These are phyloP conservation scores for Lepisosteus osseus DNA, from an alignment of 2,113 vertebrate genomes.

Conservation along the genomic window DNA sequence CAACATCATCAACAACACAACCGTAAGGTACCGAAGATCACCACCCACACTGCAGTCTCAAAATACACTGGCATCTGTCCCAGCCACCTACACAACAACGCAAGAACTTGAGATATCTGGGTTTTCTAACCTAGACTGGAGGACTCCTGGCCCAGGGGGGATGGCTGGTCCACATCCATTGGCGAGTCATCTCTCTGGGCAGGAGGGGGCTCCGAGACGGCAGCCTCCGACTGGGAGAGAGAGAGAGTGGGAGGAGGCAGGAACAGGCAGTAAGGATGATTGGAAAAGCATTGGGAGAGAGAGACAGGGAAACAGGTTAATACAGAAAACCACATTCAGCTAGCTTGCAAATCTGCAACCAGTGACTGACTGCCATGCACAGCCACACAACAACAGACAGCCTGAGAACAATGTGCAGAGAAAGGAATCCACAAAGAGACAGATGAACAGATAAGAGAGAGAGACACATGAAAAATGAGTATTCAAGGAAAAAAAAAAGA, in stretches of 20 bases:
- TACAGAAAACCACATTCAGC: neutral
- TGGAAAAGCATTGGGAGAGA: slow-evolving; percentile 3
- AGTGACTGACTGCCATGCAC: slow-evolving; percentile 40
- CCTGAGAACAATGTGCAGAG: neutral
- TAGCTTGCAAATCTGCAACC: neutral
- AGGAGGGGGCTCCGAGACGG: slow-evolving; percentile 68
- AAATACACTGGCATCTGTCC: too few species aligned
- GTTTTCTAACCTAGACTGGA: slow-evolving; percentile 69
- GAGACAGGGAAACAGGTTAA: slow-evolving; percentile 13
- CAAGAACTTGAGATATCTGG: neutral
- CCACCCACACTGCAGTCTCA: neutral
- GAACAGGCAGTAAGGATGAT: slow-evolving; percentile 18
- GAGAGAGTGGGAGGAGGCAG: slow-evolving; percentile 34
- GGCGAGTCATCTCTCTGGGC: slow-evolving; percentile 85
- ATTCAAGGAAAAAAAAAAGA: too few species aligned
- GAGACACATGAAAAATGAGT: neutral
- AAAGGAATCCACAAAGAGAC: slow-evolving; percentile 33
- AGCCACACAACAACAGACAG: slow-evolving; percentile 28
- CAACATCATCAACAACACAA: neutral
- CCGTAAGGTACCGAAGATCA: neutral
- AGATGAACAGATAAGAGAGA: slow-evolving; percentile 16
- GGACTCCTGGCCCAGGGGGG: slow-evolving; percentile 79
- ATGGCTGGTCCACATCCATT: slow-evolving; percentile 92
- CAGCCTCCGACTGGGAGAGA: slow-evolving; percentile 75
- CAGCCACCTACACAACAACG: neutral